Evolutionary conservation across 1,140 invertebrate genomes (phyloP), one percentile per base, ranked within the genome.

Genomic region (Agraylea sexmaculata): DNA sequence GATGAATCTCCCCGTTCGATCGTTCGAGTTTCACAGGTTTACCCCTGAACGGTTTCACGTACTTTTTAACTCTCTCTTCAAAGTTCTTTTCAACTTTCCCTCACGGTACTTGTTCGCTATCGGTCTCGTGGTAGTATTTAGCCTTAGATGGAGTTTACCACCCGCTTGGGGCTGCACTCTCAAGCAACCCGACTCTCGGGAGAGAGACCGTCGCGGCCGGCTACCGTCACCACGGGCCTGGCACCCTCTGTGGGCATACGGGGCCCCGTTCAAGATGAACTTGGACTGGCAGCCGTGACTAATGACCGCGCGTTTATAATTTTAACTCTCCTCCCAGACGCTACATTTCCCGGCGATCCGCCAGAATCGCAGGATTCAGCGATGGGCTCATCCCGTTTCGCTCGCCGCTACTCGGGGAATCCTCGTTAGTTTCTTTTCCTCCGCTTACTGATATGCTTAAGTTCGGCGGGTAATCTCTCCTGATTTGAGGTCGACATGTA

Each of bases 381-480:
- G 74, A 68, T 83, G 79, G 71, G 74, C 79, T 83, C 16, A 59
- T 83, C 71, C 78, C 76, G 69, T 65, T 86, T 85, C 80, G 75
- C 77, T 85, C 80, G 80, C 82, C 73, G 78, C 71, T 86, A 87
- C 80, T 85, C 65, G 66, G 78, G 78, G 72, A 84, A 87, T 85
- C 79, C 77, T 77, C 51, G 77, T 87, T 84, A 79, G 78, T 86
- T 87, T 86, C 76, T 85, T 86, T 87, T 87, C 81, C 83, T 85
- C 77, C 79, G 78, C 80, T 83, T 80, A 85, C 56, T 85, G 70
- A 84, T 84, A 85, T 86, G 83, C 79, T 83, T 83, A 82, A 83
- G 71, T 81, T 81, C 72, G 71, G 78, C 73, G 77, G 78, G 78
- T 82, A 70, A 55, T 78, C 78, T 69, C 68, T 63, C 66, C 71